Percentiles rank a stretch among this genome's conserved stretches.
These are phyloP conservation scores for Muscicapa striata DNA, from an alignment of 2,797 vertebrate species.

Conservation along the genomic window DNA sequence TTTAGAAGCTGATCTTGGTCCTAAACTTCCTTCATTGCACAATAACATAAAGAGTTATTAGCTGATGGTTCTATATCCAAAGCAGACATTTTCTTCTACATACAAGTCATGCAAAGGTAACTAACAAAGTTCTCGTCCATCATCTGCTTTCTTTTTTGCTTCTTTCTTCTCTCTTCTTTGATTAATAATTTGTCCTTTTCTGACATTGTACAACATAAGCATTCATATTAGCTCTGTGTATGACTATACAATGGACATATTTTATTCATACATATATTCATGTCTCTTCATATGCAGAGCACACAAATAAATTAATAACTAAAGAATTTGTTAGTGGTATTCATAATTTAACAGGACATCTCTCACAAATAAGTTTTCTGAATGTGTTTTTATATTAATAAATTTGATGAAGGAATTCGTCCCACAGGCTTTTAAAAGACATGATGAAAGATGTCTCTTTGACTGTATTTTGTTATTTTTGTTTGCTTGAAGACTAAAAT, in stretches of 20 bases:
- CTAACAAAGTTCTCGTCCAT: background rate
- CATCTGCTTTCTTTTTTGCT: background rate
- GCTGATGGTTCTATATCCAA: background rate
- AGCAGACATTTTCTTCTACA: background rate
- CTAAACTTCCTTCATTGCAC: background rate
- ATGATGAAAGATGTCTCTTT: background rate
- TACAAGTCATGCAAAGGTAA: background rate
- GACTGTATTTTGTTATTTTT: background rate
- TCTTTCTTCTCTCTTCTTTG: background rate
- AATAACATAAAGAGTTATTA: background rate
- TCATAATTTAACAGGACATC: conserved; percentile 23
- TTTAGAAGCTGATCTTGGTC: background rate
- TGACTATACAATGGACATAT: background rate
- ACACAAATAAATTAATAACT: background rate
- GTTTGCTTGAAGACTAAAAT: background rate
- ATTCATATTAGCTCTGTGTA: conserved; percentile 6
- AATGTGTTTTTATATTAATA: conserved; percentile 17
- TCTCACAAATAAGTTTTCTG: conserved; percentile 27
- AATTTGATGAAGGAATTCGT: background rate
- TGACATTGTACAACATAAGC: background rate
- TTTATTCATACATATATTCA: conserved; percentile 40
- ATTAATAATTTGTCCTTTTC: conserved; percentile 34
- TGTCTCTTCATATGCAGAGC: background rate
- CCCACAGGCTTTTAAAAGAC: conserved; percentile 8
- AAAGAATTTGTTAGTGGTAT: conserved; percentile 21